These are phyloP conservation scores for Fragum sueziense DNA, from an alignment of 2,888 invertebrate species.

Conservation along the genomic window DNA sequence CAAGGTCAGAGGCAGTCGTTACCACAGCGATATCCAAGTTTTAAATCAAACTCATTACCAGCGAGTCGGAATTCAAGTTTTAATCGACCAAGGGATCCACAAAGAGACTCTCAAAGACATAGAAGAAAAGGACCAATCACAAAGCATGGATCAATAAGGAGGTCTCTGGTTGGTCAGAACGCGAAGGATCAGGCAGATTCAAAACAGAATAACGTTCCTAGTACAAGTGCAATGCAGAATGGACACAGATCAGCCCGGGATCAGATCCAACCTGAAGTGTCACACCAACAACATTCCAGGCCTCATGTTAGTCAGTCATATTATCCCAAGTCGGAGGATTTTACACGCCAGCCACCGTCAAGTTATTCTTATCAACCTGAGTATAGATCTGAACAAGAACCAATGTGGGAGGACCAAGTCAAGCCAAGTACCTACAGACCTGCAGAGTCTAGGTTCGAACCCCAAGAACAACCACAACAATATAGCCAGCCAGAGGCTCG, in stretches of 20 bases:
- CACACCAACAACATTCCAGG: constrained; percentile 24
- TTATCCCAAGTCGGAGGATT: constrained; percentile 58
- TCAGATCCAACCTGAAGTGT: constrained; percentile 24
- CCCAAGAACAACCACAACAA: background rate
- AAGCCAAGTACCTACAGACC: constrained; percentile 10
- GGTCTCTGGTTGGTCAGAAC: constrained; percentile 19
- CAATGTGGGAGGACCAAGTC: constrained; percentile 15
- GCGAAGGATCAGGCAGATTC: constrained; percentile 15
- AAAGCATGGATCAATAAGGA: constrained; percentile 44
- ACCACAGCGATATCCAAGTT: constrained; percentile 43
- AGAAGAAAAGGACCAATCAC: constrained; percentile 49
- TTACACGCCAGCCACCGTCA: constrained; percentile 48
- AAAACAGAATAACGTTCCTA: constrained; percentile 28
- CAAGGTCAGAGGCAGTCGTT: constrained; percentile 37
- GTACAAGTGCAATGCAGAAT: constrained; percentile 27
- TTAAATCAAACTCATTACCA: constrained; percentile 45
- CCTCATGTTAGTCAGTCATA: constrained; percentile 63
- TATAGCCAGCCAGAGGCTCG: background rate
- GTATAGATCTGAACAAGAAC: constrained; percentile 3
- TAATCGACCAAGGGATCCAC: constrained; percentile 32
- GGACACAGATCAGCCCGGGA: constrained; percentile 23
- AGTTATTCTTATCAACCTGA: constrained; percentile 41
- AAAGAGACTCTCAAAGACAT: constrained; percentile 11
- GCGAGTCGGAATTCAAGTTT: constrained; percentile 48
- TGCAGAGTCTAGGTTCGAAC: constrained; percentile 3